Base-by-base conservation (phyloP, 2,797 vertebrate genomes). In the Oreortyx pictus region DNA sequence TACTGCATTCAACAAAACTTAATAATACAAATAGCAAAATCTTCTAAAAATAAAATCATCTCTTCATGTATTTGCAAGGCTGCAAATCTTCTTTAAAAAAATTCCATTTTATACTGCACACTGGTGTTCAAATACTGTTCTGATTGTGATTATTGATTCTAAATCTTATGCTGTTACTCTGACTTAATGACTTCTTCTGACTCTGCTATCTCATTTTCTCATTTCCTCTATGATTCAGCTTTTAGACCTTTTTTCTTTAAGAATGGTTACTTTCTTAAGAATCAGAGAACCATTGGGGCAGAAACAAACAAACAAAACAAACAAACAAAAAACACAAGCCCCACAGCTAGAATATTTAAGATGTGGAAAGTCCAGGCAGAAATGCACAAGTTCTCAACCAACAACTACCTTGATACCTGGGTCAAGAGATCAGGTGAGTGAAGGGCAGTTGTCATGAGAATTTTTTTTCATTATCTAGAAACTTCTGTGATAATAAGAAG, bases 341-440 rank as follows among this genome's bases (percentile, higher is more conserved):
- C 16, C 27, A 57, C 22, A 84, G 25, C 68, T 91, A 91, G 78
- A 94, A 94, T 96, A 92, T 93, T 96, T 66, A 97, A 95, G 80
- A 89, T 92, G 41, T 17, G 0, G 89, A 89, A 90, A 91, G 85
- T 65, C 76, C 78, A 73, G 93, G 46, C 70, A 90, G 71, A 62
- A 93, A 81, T 86, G 72, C 88, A 64, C 60, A 50, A 97, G 82
- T 97, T 97, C 94, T 96, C 80, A 94, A 90, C 9, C 85, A 97
- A 89, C 94, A 96, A 96, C 79, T 2, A 15, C 87, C 87, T 88
- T 94, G 96, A 97, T 95, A 79, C 87, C 81, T 87, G 92, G 95
- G 95, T 97, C 96, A 97, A 93, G 92, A 97, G 96, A 97, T 97
- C 96, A 96, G 82, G 82, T 65, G 83, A 87, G 90, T 93, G 91